Conservation (phyloP, 2,797 vertebrate genomes). For the Phalanger gymnotis region DNA sequence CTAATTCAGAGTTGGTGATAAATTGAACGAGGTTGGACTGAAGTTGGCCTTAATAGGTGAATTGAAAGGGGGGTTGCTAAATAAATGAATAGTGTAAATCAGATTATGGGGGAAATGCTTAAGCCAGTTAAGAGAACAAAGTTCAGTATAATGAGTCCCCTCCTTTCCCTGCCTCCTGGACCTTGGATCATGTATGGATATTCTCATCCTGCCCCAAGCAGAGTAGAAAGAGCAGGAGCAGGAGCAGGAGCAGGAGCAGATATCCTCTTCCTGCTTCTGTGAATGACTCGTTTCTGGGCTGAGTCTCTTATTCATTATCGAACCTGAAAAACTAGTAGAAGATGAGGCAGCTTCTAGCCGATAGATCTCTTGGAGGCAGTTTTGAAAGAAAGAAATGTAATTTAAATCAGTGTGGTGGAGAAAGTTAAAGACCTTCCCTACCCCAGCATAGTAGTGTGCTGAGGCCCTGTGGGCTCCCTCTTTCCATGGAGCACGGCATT, state of each 20-base stretch:
- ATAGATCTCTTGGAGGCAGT: neutral
- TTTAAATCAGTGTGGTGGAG: neutral
- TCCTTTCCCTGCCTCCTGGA: neutral
- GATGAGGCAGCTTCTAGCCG: neutral
- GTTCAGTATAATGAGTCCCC: neutral
- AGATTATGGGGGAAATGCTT: slow-evolving; percentile 34
- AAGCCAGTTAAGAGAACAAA: slow-evolving; percentile 9
- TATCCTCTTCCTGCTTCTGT: neutral
- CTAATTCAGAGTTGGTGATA: slow-evolving; percentile 12
- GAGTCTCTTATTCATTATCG: neutral
- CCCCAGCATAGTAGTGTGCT: neutral
- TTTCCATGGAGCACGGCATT: neutral
- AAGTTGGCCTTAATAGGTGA: neutral
- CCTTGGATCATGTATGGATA: neutral
- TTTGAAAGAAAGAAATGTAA: neutral
- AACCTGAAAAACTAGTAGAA: neutral
- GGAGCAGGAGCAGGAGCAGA: neutral
- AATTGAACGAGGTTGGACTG: neutral
- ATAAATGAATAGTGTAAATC: neutral
- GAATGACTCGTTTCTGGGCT: neutral
- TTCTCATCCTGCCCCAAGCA: neutral
- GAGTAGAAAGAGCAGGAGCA: neutral
- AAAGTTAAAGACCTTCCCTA: neutral
- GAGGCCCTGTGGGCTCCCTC: neutral
- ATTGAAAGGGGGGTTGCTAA: slow-evolving; percentile 6